Evolutionary conservation across 2,888 invertebrate genomes (phyloP), one percentile per base, ranked within the genome.

Genomic region (Xylophagus ater): DNA sequence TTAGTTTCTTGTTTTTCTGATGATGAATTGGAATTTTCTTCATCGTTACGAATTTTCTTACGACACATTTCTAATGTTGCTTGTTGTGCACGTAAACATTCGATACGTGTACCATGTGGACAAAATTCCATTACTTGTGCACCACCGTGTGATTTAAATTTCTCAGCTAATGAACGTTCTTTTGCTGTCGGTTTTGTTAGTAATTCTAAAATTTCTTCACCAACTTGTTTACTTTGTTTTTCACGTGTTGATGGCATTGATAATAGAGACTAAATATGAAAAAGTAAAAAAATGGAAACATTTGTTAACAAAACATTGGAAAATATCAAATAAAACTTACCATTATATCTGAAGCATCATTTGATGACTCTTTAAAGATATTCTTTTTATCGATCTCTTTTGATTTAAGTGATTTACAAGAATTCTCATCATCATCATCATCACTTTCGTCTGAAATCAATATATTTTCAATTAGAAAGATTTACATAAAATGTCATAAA

Each of bases 181-280:
- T 96, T 96, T 1, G 94, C 94, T 0, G 94, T 94, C 7, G 94
- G 94, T 60, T 90, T 90, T 51, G 90, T 93, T 1, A 97, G 66
- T 12, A 97, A 67, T 55, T 90, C 90, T 53, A 92, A 71, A 40
- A 97, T 96, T 67, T 97, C 96, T 60, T 96, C 94, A 1, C 92
- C 92, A 1, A 94, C 78, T 65, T 92, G 82, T 62, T 94, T 94
- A 46, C 81, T 92, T 56, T 94, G 93, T 54, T 90, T 90, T 59
- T 97, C 96, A 54, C 92, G 76, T 12, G 92, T 89, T 0, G 94
- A 92, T 1, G 93, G 90, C 57, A 62, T 58, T 0, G 64, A 62
- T 1, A 65, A 50, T 3, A 65, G 49, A 0, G 57, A 58, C 58
- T 59, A 23, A 4, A 34, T 29, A 36, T 36, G 26, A 40, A 31